Conservation (phyloP, 2,888 invertebrate genomes). For the Oligia fasciuncula region DNA sequence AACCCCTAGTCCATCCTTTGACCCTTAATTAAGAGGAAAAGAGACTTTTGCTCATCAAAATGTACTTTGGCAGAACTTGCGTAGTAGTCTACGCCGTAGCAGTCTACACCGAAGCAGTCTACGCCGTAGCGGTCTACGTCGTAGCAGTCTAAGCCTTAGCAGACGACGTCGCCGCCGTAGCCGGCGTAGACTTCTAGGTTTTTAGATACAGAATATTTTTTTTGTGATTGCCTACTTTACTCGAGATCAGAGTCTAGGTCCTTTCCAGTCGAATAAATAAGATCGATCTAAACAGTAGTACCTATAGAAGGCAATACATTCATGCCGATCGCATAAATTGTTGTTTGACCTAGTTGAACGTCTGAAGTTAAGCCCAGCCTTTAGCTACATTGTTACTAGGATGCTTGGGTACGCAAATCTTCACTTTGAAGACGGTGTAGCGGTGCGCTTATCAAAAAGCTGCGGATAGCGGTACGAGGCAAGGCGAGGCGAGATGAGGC, state of each 20-base stretch:
- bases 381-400: slow-evolving; percentile 56
- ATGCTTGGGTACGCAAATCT: slow-evolving; percentile 57
- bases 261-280: background rate
- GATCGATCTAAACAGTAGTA: background rate
- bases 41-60: background rate
- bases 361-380: slow-evolving; percentile 46
- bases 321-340: slow-evolving; percentile 47
- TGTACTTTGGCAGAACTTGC: background rate
- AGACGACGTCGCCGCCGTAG: slow-evolving; percentile 6
- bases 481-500: slow-evolving; percentile 29
- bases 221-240: background rate
- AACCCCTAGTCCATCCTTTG: background rate
- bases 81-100: slow-evolving; percentile 13
- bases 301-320: slow-evolving; percentile 24
- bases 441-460: slow-evolving; percentile 64
- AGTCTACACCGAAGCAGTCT: background rate
- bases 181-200: background rate
- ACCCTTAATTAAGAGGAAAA: background rate
- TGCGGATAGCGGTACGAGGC: slow-evolving; percentile 48
- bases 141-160: background rate
- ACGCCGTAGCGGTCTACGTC: background rate
- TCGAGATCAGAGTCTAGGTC: background rate
- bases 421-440: slow-evolving; percentile 59
- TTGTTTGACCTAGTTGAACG: slow-evolving; percentile 54
- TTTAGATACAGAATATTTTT: background rate